Evolutionary conservation across 2,888 invertebrate species (phyloP), one percentile per base, ranked within the genome.

Genomic region (Lasioglossum zephyrum): DNA sequence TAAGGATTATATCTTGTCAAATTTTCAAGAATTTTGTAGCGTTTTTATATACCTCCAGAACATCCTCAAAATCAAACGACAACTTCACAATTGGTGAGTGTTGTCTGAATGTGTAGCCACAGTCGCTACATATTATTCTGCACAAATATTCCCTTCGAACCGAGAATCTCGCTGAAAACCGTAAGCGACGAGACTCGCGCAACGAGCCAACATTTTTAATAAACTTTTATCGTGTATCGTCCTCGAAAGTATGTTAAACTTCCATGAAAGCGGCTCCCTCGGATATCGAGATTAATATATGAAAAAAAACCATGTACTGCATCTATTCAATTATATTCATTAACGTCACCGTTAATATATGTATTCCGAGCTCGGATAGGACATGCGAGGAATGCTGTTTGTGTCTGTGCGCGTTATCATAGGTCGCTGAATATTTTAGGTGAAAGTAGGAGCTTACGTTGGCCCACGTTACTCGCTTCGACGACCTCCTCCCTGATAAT

Each of bases 401-500:
- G 75, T 36, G 75, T 57, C 39, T n/a, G 31, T 53, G 36, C 39
- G 47, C 70, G 60, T 83, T 78, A 72, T 13, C 41, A 57, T 31
- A 74, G 44, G 47, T 72, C 49, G 39, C 36, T 81, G 75, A 74
- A 86, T 85, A 73, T 75, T 79, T 73, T 69, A 75, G 63, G 70
- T 72, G 84, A 77, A 70, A 74, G 73, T 39, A 73, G 66, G 49
- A 73, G 87, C 98, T 97, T 95, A 99, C 99, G 97, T 96, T 98
- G 98, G 90, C 98, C 98, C 93, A 97, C 96, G 94, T 97, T 98
- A 89, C 83, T 93, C 72, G 98, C 98, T 95, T 99, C 99, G 18
- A 98, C 96, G 88, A 99, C 97, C 96, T 99, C 99, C 95, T 99
- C 99, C 88, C 99, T 96, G 94, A 99, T 99, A 94, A 99, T 97